Base-by-base conservation (phyloP, 2,113 vertebrate species). In the Prionailurus bengalensis region DNA sequence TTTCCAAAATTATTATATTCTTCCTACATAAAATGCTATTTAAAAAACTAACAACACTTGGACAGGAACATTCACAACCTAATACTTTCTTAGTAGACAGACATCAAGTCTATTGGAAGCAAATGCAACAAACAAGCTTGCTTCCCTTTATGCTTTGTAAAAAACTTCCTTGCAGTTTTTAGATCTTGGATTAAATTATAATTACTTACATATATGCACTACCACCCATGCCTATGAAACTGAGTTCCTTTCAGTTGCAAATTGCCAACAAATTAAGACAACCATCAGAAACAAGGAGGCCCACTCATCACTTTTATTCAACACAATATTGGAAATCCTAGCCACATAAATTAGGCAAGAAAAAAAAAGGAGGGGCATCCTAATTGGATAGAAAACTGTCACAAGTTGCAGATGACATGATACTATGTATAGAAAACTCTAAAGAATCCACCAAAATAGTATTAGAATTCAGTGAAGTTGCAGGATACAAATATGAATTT, bases 131-230 rank as follows among this genome's bases (percentile, higher is more conserved):
- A 76, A 27, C 65, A 58, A 2, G 5, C 1, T 51, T 78, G 5
- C 16, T 94, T 89, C 76, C 31, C 7, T 80, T 74, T 74, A 61
- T 27, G 36, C 29, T 78, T 88, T 66, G 19, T 65, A 95, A 88
- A 89, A 81, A 95, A 91, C 14, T 21, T 89, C 21, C 53, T 83
- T 92, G 21, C 39, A 86, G 63, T 79, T 89, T 95, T 89, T 36
- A 93, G 27, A 95, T 71, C 51, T 79, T 83, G 9, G 31, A 79
- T 71, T 87, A 86, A 90, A 74, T 65, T 70, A 79, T 27, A 89
- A n/a, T 92, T 78, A 71, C 21, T 83, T 48, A 58, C 23, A 36
- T 27, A 36, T 31, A 74, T 42, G 17, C 21, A 74, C 42, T 76
- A 76, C 27, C 31, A 93, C 14, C 14, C 13, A 55, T 36, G 10